phyloP scores from a whole-genome alignment of 2,888 invertebrate genomes.

The Venustoraphidia nigricollis region DNA sequence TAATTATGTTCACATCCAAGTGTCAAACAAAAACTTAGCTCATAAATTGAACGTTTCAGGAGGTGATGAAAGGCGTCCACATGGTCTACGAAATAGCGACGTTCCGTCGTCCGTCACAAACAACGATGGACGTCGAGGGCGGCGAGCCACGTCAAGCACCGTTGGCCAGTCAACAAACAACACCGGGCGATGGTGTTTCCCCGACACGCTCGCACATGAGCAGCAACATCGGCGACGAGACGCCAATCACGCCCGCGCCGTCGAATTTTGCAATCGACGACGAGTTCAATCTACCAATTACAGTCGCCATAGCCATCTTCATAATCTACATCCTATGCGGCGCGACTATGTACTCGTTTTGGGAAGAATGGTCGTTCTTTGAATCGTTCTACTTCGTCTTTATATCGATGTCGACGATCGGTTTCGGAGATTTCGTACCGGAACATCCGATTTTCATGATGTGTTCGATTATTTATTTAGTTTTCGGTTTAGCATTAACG shows the following conservation, averaged over 20 bases:
- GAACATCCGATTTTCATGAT: conserved; percentile 78
- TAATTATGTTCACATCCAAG: too few species aligned
- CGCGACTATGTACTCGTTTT: conserved; percentile 58
- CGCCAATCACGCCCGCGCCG: conserved; percentile 62
- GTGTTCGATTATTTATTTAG: conserved; percentile 79
- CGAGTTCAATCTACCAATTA: conserved; percentile 87
- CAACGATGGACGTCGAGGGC: conserved; percentile 37
- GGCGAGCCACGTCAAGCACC: conserved; percentile 15
- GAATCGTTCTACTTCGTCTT: conserved; percentile 95
- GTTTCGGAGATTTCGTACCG: conserved; percentile 88
- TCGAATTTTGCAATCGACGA: conserved; percentile 72
- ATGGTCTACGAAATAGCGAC: conserved; percentile 67
- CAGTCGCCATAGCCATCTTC: conserved; percentile 71
- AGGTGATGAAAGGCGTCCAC: conserved; percentile 71
- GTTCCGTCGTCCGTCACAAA: conserved; percentile 54
- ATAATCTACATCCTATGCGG: conserved; percentile 78
- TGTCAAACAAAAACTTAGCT: too few species aligned
- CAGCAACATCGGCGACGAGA: conserved; percentile 26
- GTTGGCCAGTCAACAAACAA: conserved; percentile 16
- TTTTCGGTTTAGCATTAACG: conserved; percentile 87
- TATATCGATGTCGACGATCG: conserved; percentile 92
- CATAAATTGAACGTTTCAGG: conserved; percentile 35
- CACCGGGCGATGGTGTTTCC: conserved; percentile 16
- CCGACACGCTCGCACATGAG: neutral
- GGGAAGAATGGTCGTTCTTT: conserved; percentile 81